Evolutionary conservation across 2,797 vertebrate species (phyloP).

Genomic region (Hippopotamyrus pictus): DNA sequence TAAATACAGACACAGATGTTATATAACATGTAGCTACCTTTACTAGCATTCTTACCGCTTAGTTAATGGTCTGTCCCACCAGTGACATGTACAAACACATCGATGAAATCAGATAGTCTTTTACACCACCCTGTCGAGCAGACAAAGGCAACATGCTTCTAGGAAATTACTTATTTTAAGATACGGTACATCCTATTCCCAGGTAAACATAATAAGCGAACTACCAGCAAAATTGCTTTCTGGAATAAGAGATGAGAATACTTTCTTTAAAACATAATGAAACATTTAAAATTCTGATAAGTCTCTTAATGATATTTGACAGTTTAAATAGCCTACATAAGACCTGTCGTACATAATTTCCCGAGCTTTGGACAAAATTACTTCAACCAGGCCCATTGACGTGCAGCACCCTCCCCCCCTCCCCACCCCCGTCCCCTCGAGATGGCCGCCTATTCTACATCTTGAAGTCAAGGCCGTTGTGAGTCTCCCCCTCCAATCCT

Average conservation of each 20-base stretch:
- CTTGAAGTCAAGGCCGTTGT: background rate
- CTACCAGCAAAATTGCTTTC: background rate
- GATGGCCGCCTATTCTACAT: background rate
- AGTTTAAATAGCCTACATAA: background rate
- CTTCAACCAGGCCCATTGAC: background rate
- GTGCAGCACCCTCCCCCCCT: background rate
- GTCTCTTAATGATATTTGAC: background rate
- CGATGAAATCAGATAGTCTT: background rate
- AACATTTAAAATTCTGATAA: conserved; percentile 1
- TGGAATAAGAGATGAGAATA: background rate
- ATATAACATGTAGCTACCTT: background rate
- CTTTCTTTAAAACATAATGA: background rate
- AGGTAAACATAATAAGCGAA: background rate
- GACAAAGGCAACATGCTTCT: background rate
- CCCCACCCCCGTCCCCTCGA: background rate
- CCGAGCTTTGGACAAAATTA: background rate
- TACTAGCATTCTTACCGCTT: background rate
- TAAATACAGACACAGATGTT: background rate
- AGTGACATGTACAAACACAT: background rate
- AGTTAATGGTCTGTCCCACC: background rate
- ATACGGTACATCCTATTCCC: background rate
- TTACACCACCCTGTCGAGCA: background rate
- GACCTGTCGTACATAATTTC: background rate
- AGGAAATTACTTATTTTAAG: background rate
- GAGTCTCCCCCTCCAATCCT: conserved; percentile 1